These are phyloP conservation scores for Entomobrya proxima DNA, from an alignment of 2,888 invertebrate species.

Conservation along the genomic window DNA sequence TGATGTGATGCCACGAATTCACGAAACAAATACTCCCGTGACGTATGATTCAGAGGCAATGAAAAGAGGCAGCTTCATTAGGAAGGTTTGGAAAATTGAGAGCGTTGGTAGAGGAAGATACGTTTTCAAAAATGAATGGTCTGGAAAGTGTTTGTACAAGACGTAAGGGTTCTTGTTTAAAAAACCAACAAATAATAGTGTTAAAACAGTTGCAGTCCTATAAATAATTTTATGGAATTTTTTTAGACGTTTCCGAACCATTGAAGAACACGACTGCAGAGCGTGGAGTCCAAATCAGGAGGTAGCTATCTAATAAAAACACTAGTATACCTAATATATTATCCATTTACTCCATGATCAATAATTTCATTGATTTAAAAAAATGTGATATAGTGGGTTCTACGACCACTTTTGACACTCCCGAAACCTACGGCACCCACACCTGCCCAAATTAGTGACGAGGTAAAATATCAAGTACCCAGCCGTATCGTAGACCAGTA, in stretches of 20 bases:
- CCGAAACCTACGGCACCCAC: constrained; percentile 48
- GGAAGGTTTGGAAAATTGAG: constrained; percentile 71
- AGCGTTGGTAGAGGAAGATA: constrained; percentile 69
- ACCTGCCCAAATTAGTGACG: constrained; percentile 25
- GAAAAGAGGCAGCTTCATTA: constrained; percentile 67
- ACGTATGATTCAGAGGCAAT: constrained; percentile 67
- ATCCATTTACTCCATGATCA: neutral
- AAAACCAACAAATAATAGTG: neutral
- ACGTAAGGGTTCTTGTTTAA: constrained; percentile 50
- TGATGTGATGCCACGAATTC: constrained; percentile 69
- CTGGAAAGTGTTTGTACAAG: constrained; percentile 68
- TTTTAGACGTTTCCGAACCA: constrained; percentile 60
- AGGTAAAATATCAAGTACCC: constrained; percentile 63
- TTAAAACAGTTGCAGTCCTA: neutral
- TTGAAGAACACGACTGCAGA: constrained; percentile 69
- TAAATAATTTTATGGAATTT: neutral
- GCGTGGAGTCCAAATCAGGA: constrained; percentile 68
- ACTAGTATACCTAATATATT: neutral
- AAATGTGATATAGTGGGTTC: constrained; percentile 67
- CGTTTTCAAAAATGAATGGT: constrained; percentile 69
- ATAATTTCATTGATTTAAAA: neutral
- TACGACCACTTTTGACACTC: constrained; percentile 64
- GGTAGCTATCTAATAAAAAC: neutral
- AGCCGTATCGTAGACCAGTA: constrained; percentile 66
- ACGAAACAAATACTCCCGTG: constrained; percentile 66